Evolutionary conservation across 2,113 vertebrate genomes (phyloP), one percentile per base, ranked within the genome.

Genomic region (Sturnus vulgaris): DNA sequence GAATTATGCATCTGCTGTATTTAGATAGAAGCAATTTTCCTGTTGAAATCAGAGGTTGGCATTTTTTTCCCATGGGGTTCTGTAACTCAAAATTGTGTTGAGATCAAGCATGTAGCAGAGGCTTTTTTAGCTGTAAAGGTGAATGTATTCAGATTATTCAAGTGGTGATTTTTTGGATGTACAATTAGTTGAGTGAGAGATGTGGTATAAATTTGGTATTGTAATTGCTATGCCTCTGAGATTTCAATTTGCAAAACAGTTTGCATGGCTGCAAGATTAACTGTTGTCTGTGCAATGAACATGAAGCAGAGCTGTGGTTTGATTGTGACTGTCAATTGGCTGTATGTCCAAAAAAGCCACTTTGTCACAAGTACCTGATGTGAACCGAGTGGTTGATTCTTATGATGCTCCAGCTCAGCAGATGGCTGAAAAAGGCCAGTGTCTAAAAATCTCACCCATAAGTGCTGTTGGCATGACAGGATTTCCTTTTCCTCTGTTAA

Each of bases 91-190:
- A 94, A 94, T 46, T 83, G 40, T 93, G 92, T 90, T 73, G 90
- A 94, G 90, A 93, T 95, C 93, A 92, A 87, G 94, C 78, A 80
- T 82, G 92, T 88, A 95, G 75, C 20, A 1, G 42, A 28, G 1
- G 15, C 15, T 82, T 96, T 94, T 91, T 84, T 49, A 89, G 82
- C 92, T 77, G 76, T 71, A 95, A 96, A 96, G 92, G 88, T 95
- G 92, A 97, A 94, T 93, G 92, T 95, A 96, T 94, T 96, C 85
- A 97, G 90, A 88, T 96, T 94, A 95, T 92, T 96, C 95, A 94
- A 96, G 94, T 93, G 95, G 94, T 93, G 94, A 92, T 94, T 94
- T 97, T 95, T 94, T 94, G 90, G 87, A 93, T 96, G 92, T 95
- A 93, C 94, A 96, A 96, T 96, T 96, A 97, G 93, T 77, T 92